Evolutionary conservation across 2,797 vertebrate species (phyloP).

Genomic region (Selene dorsalis): DNA sequence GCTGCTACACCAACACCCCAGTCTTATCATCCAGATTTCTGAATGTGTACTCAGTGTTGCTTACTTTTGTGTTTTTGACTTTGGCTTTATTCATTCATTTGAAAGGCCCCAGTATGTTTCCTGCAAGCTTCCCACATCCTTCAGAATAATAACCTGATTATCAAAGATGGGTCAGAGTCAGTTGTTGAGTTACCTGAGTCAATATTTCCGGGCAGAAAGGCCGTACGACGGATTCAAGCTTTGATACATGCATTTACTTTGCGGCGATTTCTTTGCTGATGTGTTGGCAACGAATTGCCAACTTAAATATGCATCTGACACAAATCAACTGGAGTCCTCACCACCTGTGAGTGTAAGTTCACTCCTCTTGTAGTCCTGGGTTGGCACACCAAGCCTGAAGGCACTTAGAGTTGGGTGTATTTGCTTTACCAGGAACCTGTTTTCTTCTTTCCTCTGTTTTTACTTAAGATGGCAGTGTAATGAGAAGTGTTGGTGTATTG

Average conservation of each 20-base stretch:
- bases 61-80: background rate
- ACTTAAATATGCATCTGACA: constrained; percentile 16
- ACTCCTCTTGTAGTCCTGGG: background rate
- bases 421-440: background rate
- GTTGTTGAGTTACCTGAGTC: too few relatives aligned
- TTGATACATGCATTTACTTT: background rate
- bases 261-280: background rate
- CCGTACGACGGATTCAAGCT: background rate
- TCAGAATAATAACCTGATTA: background rate
- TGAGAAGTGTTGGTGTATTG: background rate
- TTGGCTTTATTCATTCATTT: background rate
- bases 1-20: background rate
- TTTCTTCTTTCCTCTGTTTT: background rate
- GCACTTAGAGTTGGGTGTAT: background rate
- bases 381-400: background rate
- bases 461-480: background rate
- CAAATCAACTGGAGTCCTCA: constrained; percentile 27
- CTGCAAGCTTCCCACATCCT: too few relatives aligned
- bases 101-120: background rate
- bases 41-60: background rate
- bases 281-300: background rate
- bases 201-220: background rate
- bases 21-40: background rate
- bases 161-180: background rate
- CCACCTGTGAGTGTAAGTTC: constrained; percentile 32